Conservation (phyloP, 2,113 vertebrate genomes). For the Rattus rattus region DNA sequence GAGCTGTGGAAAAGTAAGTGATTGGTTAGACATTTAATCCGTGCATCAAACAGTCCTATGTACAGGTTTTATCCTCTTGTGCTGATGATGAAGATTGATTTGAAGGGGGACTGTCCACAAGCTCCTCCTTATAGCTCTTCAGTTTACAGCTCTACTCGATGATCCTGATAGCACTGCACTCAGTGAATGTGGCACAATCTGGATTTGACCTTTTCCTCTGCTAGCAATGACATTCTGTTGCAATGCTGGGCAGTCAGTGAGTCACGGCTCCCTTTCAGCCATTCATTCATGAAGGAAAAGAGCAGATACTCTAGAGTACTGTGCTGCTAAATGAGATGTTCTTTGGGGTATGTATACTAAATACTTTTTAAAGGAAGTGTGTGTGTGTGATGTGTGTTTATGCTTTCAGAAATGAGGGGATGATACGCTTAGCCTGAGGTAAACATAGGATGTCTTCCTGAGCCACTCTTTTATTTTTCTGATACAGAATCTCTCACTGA, state of each 20-base stretch:
- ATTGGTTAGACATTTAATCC: background rate
- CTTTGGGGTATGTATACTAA: background rate
- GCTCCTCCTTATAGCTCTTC: background rate
- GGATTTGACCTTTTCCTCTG: background rate
- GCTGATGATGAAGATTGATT: background rate
- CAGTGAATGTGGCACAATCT: background rate
- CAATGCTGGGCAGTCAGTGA: background rate
- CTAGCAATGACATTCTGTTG: background rate
- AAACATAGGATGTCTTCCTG: background rate
- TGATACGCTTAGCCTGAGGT: background rate
- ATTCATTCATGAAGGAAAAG: background rate
- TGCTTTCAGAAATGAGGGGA: background rate
- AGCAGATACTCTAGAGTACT: background rate
- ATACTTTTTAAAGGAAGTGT: background rate
- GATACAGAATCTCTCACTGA: background rate
- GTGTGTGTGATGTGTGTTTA: background rate
- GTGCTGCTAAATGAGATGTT: too few relatives aligned
- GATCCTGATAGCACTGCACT: too few relatives aligned
- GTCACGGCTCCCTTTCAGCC: background rate
- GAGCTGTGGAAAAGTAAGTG: background rate
- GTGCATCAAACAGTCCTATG: background rate
- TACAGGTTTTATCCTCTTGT: background rate
- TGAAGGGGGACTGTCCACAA: background rate
- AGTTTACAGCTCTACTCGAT: background rate
- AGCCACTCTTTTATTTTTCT: background rate